Evolutionary conservation across 2,113 vertebrate species (phyloP), one percentile per base, ranked within the genome.

Genomic region (Syngnathus typhle): DNA sequence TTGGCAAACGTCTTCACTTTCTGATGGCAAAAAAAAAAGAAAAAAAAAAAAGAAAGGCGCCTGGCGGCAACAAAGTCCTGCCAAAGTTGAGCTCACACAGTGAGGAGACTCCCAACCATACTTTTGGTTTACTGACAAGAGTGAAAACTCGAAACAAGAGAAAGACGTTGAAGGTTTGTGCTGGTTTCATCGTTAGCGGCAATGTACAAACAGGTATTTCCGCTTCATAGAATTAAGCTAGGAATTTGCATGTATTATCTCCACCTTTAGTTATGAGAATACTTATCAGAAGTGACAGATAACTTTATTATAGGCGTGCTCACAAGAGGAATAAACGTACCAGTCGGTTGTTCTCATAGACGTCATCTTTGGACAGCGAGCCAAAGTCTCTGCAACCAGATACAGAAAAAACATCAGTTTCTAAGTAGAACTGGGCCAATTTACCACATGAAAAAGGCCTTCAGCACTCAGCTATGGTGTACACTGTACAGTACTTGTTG

Each of bases 271-370:
- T 32, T 32, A 32, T 32, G 3, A 32, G 3, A 32, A 32, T 32
- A 32, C 27, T 32, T 32, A 32, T 32, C 27, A 32, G 27, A 32
- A 32, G 27, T 32, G 27, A 32, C 27, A 32, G 27, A 46, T 41
- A 9, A 41, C 6, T 39, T 8, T 43, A 60, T 21, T 59, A n/a
- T 5, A 64, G 27, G 39, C 13, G 10, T 55, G 8, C 23, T 36
- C 68, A 64, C 15, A 70, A 21, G 5, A 10, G 64, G 44, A 54
- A 66, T 0, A 61, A 46, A 62, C 97, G 96, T 81, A 99, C 97
- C 94, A 99, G 88, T 18, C 79, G 91, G 87, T 99, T 99, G 89
- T 99, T 98, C 82, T 98, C 94, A 3, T 94, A 98, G 72, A 99
- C 87, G 21, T 98, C 94, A 79, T 98, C 96, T 89, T 97, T 98